phyloP scores from a whole-genome alignment of 2,888 invertebrate genomes.

The Calameuta idolon region DNA sequence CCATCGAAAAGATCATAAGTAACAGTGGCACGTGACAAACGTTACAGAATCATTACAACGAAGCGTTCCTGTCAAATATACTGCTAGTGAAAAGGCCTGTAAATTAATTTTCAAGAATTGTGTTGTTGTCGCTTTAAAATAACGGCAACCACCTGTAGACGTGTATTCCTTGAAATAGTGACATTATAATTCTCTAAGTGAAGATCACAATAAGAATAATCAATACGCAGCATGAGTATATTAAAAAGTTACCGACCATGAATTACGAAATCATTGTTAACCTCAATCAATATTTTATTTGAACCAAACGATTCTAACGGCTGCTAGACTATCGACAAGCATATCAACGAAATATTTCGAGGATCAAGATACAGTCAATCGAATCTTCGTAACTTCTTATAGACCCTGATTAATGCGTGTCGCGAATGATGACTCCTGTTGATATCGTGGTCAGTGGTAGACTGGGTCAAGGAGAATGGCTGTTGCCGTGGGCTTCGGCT shows the following conservation, averaged over 20 bases:
- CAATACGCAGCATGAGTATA: not conserved
- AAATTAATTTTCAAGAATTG: not conserved
- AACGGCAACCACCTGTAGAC: no score
- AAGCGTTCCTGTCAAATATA: not conserved
- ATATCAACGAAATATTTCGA: not conserved
- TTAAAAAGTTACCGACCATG: not conserved
- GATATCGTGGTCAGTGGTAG: constrained; percentile 32
- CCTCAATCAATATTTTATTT: no score
- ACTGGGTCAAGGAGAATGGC: constrained; percentile 54
- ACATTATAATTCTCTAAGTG: not conserved
- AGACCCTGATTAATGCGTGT: constrained; percentile 38
- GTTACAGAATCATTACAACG: not conserved
- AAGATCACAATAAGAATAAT: not conserved
- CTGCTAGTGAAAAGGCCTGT: not conserved
- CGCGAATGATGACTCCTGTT: constrained; percentile 36
- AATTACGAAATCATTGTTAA: no score
- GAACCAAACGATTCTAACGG: no score
- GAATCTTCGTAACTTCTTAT: constrained; percentile 1
- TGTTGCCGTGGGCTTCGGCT: constrained; percentile 40
- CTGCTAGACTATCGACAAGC: not conserved
- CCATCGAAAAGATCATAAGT: not conserved
- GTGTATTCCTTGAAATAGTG: not conserved
- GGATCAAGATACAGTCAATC: not conserved
- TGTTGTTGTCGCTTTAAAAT: not conserved
- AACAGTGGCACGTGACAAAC: not conserved